Conservation (phyloP, 2,113 vertebrate species). For the Peromyscus leucopus region DNA sequence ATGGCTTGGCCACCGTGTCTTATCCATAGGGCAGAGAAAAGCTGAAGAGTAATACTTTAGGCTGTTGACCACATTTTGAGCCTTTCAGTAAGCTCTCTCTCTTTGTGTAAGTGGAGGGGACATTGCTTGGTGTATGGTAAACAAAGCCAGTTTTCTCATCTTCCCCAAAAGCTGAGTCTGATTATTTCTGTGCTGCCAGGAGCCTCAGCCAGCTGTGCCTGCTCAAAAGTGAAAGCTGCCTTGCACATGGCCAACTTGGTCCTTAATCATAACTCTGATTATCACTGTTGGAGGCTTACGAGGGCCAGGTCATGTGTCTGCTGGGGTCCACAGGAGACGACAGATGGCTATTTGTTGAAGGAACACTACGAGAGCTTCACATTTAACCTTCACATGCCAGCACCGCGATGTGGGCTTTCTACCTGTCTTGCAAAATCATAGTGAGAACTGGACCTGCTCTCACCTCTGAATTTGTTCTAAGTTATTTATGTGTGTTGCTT, state of each 20-base stretch:
- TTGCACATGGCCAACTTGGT: constrained; percentile 19
- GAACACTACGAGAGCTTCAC: neutral
- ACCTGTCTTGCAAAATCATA: constrained; percentile 14
- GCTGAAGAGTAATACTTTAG: neutral
- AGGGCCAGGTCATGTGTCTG: neutral
- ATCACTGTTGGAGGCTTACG: neutral
- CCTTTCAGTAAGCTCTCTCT: neutral
- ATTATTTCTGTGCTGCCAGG: neutral
- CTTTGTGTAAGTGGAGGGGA: neutral
- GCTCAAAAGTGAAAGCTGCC: constrained; percentile 40
- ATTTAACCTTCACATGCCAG: constrained; percentile 19
- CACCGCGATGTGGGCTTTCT: neutral
- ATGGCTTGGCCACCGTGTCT: neutral
- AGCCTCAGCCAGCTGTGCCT: constrained; percentile 20
- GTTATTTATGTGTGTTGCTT: neutral
- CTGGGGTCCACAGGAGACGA: neutral
- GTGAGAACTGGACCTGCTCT: neutral
- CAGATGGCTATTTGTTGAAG: neutral
- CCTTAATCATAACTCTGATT: neutral
- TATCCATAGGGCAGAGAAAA: neutral
- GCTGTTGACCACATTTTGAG: neutral
- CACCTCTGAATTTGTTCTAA: neutral
- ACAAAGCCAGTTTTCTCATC: neutral
- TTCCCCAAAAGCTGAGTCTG: neutral
- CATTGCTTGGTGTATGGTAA: neutral